Percentiles rank a stretch among this genome's conserved stretches.
Evolutionary conservation across 2,113 vertebrate genomes (phyloP).

Genomic region (Dendrocopos noguchii): DNA sequence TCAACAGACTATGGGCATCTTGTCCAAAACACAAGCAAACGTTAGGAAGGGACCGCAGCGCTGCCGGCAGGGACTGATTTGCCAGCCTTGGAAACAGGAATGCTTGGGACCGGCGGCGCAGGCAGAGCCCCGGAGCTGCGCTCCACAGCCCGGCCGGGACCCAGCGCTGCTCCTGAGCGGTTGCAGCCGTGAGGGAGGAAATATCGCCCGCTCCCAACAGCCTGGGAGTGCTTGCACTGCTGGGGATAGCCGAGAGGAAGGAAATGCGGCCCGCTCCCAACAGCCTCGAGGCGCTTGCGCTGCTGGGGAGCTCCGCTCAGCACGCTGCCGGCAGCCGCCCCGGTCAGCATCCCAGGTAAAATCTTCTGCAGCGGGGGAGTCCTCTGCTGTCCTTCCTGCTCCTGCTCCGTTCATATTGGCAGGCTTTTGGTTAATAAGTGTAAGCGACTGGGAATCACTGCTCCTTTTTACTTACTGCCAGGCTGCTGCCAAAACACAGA

Average conservation of each 20-base stretch:
- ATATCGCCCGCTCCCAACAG: neutral
- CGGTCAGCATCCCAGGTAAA: neutral
- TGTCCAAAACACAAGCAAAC: slow-evolving; percentile 32
- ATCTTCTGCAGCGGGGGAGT: neutral
- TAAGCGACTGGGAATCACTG: neutral
- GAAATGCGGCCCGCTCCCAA: fast-evolving
- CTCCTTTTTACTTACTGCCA: neutral
- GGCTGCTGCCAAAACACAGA: neutral
- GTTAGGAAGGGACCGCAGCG: neutral
- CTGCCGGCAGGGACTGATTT: neutral
- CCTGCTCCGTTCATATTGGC: neutral
- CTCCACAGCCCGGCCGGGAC: fast-evolving
- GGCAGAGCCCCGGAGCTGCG: neutral
- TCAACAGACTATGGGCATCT: slow-evolving; percentile 22
- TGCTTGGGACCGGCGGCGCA: fast-evolving
- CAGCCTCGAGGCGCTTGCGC: neutral
- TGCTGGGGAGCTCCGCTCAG: neutral
- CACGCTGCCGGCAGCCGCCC: fast-evolving
- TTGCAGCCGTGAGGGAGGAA: fast-evolving
- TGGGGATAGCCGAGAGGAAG: fast-evolving
- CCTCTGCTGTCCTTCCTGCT: neutral
- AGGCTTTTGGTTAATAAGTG: neutral
- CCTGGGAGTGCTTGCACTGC: too few relatives aligned
- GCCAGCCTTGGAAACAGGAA: neutral
- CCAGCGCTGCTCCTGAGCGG: neutral